Evolutionary conservation across 2,888 invertebrate species (phyloP), one percentile per base, ranked within the genome.

Genomic region (Parascotia fuliginaria): DNA sequence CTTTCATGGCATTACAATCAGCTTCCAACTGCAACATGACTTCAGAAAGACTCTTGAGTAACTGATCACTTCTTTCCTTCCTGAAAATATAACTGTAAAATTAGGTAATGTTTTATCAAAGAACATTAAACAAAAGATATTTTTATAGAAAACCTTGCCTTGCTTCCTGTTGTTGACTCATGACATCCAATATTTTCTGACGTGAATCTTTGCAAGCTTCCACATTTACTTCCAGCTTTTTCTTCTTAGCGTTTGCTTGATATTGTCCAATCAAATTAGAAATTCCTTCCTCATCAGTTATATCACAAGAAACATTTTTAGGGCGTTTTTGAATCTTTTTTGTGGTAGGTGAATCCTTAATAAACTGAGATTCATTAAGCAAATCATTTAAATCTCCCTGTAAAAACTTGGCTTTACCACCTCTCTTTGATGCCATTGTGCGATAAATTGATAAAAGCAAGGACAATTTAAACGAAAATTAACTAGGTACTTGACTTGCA

Each of bases 1-100:
- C 86, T 64, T 84, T 87, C 68, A 90, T 73, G 27, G 67, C 73
- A 65, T 70, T 77, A 55, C 81, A 77, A 59, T 91, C 91, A 41
- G 75, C 72, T 59, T 91, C 87, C 27, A 85, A 59, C 52, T 83
- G 76, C 9, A 60, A 55, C 50, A 83, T 63, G 1, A 88, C 68
- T 57, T 86, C 83, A 2, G 75, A 67, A 16, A 91, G 62, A 57
- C 71, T 77, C 44, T 77, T 81, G 5, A 83, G 60, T 12, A 90
- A 60, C 36, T 69, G 71, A 13, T 81, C 76, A 71, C 76, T 81
- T 28, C 68, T 72, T 62, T 81, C 72, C 60, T 87, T 89, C 51
- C 90, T 90, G 66, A 22, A 53, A 61, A 36, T 24, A 37, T 14
- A 37, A 11, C 14, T 15, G 27, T 29, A 19, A 11, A n/a, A n/a